These are phyloP conservation scores for Gulo gulo DNA, from an alignment of 2,113 vertebrate species.

Conservation along the genomic window DNA sequence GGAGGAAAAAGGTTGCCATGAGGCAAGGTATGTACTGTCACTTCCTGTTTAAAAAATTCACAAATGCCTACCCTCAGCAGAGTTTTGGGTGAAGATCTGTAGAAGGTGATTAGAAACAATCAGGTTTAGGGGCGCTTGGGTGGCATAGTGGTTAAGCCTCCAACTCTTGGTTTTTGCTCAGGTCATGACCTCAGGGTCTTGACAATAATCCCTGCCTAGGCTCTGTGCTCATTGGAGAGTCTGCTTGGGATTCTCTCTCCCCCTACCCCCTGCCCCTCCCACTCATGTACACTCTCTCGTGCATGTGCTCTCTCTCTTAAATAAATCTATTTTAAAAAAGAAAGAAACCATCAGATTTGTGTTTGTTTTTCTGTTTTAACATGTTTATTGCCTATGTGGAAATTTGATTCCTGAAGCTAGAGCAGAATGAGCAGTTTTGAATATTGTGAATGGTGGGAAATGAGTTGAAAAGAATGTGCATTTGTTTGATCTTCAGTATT, in stretches of 20 bases:
- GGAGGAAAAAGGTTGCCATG: rapidly evolving
- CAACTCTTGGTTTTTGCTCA: background rate
- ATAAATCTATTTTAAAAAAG: background rate
- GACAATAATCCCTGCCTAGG: background rate
- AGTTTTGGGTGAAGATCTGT: background rate
- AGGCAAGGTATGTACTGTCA: background rate
- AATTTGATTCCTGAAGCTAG: background rate
- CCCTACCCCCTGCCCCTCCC: background rate
- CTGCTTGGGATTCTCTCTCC: background rate
- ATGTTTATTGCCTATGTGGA: background rate
- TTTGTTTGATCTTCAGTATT: background rate
- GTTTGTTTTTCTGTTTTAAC: background rate
- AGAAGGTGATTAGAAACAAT: background rate
- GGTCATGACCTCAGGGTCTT: background rate
- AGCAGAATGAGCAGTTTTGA: background rate
- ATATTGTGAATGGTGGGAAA: background rate
- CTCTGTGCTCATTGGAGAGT: background rate
- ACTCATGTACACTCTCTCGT: background rate
- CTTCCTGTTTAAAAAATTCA: background rate
- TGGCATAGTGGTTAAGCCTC: background rate
- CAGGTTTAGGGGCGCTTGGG: background rate
- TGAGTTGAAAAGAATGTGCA: background rate
- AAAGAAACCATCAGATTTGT: background rate
- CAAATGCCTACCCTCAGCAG: background rate
- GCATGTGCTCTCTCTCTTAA: background rate